Evolutionary conservation across 2,113 vertebrate genomes (phyloP), one percentile per base, ranked within the genome.

Genomic region (Gambusia affinis): DNA sequence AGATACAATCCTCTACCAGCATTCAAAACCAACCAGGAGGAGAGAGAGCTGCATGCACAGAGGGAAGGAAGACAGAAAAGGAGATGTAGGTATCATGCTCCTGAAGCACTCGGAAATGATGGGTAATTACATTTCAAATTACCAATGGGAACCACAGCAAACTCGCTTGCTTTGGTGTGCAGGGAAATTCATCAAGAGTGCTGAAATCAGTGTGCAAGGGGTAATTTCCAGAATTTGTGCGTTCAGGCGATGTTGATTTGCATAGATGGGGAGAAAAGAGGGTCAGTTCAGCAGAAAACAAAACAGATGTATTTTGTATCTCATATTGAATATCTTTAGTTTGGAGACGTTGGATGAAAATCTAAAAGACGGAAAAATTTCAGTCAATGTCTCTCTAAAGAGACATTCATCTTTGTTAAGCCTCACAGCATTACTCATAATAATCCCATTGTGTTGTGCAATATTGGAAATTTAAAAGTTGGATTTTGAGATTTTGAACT

Each of bases 51-150:
- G 14, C 51, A 57, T 17, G 24, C 60, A 19, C 62, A 67, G 73
- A 75, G 73, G 29, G 51, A 75, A 64, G 68, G 47, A 63, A 81
- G 80, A 73, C 29, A 76, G 77, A 76, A 62, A 77, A 66, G 65
- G 80, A 86, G 77, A 88, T 84, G 85, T 82, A 90, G 89, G 85
- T 91, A 88, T 91, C 85, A 83, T 84, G 86, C 87, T 91, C 86
- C 85, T 85, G 88, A 88, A 83, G 76, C 85, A 79, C 89, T 90
- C 82, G 88, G 66, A 90, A 93, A 90, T 89, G 84, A 92, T 68
- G 83, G 89, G 87, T 90, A 91, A 91, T 91, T 93, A 92, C 89
- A 85, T 92, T 89, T 90, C 75, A 92, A 92, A 93, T 93, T 87
- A 90, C 90, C 47, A 29, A 89, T 57, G 88, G 79, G 88, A 92